Conservation (phyloP, 1,140 invertebrate genomes). For the Ylistrum balloti region DNA sequence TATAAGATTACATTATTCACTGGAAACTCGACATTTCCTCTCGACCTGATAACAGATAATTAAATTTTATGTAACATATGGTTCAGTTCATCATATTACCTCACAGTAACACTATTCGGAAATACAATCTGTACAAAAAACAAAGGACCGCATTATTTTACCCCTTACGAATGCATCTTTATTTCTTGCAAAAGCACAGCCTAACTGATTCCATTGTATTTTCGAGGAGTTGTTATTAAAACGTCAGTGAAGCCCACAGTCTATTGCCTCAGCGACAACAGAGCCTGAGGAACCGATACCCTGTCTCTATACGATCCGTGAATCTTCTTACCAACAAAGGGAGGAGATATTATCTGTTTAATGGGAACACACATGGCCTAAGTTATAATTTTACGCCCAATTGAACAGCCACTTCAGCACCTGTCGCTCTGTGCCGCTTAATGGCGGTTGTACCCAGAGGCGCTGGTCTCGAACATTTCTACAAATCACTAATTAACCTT, state of each 20-base stretch:
- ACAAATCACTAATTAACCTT: not conserved
- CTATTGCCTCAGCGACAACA: not conserved
- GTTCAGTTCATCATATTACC: conserved; percentile 18
- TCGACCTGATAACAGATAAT: not conserved
- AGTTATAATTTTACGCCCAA: conserved; percentile 24
- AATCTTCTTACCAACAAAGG: conserved; percentile 34
- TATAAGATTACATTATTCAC: not conserved
- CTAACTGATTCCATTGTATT: conserved; percentile 14
- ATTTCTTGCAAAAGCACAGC: not conserved
- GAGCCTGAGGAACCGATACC: not conserved
- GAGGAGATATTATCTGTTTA: conserved; percentile 25
- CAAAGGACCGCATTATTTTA: not conserved
- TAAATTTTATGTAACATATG: conserved; percentile 20
- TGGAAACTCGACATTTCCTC: not conserved
- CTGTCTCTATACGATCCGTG: not conserved
- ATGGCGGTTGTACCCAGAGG: conserved; percentile 16
- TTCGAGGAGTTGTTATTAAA: not conserved
- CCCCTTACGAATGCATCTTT: too few relatives aligned
- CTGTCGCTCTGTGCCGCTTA: not conserved
- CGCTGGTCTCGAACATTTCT: not conserved
- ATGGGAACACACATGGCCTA: conserved; percentile 31
- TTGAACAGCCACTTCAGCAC: conserved; percentile 37
- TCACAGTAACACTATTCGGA: not conserved
- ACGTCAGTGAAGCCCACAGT: not conserved
- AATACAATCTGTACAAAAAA: not conserved